Conservation (phyloP, 2,888 invertebrate genomes). For the Eristalinus aeneus region DNA sequence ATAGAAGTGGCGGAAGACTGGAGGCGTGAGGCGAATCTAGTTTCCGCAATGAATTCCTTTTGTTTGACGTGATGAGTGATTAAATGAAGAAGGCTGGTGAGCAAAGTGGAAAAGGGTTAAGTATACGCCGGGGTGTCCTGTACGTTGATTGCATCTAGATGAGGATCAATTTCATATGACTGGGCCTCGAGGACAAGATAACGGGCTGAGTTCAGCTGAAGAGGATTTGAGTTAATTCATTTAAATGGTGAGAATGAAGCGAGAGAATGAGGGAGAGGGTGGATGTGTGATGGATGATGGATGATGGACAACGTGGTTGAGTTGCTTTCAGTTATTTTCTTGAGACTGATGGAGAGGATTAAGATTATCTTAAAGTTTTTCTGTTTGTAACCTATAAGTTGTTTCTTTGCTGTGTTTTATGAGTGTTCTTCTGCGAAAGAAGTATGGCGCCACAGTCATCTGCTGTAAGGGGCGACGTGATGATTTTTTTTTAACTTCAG, state of each 20-base stretch:
- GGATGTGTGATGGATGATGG: not conserved
- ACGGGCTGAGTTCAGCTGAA: not conserved
- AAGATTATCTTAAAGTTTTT: no score
- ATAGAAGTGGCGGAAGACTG: not conserved
- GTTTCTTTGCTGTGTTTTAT: no score
- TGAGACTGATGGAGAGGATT: no score
- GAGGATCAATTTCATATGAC: not conserved
- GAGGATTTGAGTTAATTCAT: not conserved
- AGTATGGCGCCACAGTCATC: no score
- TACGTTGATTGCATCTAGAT: not conserved
- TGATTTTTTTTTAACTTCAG: no score
- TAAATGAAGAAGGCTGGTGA: conserved; percentile 12
- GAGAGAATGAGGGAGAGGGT: no score
- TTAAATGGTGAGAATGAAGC: not conserved
- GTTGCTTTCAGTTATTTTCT: no score
- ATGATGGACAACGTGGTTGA: no score
- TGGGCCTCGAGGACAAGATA: not conserved
- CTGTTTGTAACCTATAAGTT: no score
- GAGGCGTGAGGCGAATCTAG: not conserved
- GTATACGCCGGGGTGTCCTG: conserved; percentile 22
- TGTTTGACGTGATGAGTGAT: conserved; percentile 16
- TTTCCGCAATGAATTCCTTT: conserved; percentile 20
- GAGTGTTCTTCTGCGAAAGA: no score
- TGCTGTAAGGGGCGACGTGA: no score
- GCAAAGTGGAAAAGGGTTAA: conserved; percentile 11